Evolutionary conservation across 2,888 invertebrate species (phyloP), one percentile per base, ranked within the genome.

Genomic region (Stenodema calcarata): DNA sequence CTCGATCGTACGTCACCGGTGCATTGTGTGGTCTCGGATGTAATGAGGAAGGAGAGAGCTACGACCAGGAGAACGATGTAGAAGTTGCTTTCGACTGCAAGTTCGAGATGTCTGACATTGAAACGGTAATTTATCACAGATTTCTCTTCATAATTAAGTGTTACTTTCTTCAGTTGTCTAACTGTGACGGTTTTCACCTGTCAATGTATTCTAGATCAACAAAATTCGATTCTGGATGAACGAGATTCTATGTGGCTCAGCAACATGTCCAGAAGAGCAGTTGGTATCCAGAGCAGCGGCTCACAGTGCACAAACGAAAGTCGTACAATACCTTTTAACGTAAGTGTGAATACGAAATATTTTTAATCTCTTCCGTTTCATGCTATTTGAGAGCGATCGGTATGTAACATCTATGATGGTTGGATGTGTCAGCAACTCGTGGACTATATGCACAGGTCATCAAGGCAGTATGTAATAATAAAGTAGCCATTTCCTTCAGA

Each of bases 11-110:
- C 28, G 96, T 96, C 90, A 95, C 94, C 50, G 95, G 96, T 27
- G 94, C 95, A 16, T 92, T 98, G 44, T 97, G 97, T 91, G 98
- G 98, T 0, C 92, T 98, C 12, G 98, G 98, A 42, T 94, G 92
- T 89, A 91, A 94, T 87, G 89, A 89, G 0, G 93, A 92, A 0
- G 92, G 92, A 27, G 90, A 91, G 76, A 92, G 97, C 0, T 91
- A 94, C 84, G 95, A 95, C 91, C 94, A 95, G 11, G 96, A 97
- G 89, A 97, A 98, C 91, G 98, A 99, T 91, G 93, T 98, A 90
- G 94, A 96, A 81, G 91, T 98, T 11, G 91, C 93, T 83, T 94
- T 98, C 90, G 97, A 98, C 91, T 94, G 94, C 0, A 94, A 95
- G 86, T 92, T 97, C 80, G 91, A 92, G 82, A 92, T 94, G 2